A percentile compares a stretch with the other conserved stretches of the same genome.
Evolutionary conservation across 2,113 vertebrate species (phyloP).

Genomic region (Globicephala melas): DNA sequence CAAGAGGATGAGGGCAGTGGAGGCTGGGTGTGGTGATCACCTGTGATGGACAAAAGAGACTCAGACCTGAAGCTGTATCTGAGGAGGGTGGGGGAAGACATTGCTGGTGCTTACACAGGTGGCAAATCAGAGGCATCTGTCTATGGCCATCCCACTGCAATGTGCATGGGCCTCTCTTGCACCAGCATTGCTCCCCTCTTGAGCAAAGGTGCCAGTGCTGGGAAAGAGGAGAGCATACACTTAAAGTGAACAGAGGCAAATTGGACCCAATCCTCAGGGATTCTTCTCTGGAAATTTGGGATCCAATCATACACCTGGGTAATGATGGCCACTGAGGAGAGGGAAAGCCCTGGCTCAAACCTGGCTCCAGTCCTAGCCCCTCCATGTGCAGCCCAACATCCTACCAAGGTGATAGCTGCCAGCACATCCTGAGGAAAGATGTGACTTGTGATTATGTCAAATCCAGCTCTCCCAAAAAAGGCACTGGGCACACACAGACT

Average conservation of each 20-base stretch:
- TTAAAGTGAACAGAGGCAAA: not conserved
- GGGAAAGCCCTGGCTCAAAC: not conserved
- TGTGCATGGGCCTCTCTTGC: not conserved
- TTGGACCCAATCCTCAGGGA: not conserved
- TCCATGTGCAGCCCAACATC: not conserved
- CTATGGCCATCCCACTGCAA: not conserved
- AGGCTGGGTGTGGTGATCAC: no score
- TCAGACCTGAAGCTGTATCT: not conserved
- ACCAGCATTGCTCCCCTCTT: not conserved
- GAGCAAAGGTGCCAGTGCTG: not conserved
- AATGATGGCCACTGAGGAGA: not conserved
- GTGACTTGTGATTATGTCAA: not conserved
- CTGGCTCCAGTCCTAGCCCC: not conserved
- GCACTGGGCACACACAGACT: not conserved
- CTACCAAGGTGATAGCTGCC: not conserved
- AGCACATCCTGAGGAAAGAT: not conserved
- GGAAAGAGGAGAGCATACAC: not conserved
- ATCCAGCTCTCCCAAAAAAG: not conserved
- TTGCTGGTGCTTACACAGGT: not conserved
- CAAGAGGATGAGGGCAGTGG: no score
- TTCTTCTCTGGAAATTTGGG: not conserved
- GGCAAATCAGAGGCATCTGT: not conserved
- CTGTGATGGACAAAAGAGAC: not conserved
- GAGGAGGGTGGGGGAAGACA: not conserved
- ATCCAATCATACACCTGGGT: not conserved